Conservation (phyloP, 2,888 invertebrate genomes). For the Drosophila macrospina region DNA sequence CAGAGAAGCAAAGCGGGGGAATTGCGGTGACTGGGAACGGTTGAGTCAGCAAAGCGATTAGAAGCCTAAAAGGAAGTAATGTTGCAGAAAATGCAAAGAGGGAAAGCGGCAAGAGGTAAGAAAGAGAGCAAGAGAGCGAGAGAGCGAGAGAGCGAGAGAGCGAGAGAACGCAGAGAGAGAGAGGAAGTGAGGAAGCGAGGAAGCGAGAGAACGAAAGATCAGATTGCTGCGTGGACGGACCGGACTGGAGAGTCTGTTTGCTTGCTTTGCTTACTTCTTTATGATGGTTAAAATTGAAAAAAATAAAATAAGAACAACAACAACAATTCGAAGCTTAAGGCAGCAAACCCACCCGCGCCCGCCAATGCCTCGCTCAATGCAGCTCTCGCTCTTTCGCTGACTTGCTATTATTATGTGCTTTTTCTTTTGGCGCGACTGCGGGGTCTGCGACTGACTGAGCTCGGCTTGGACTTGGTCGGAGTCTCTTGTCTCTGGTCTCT, state of each 20-base stretch:
- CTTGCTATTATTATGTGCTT: slow-evolving; percentile 65
- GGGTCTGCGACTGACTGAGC: slow-evolving; percentile 22
- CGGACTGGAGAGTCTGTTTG: slow-evolving; percentile 47
- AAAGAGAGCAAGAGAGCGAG: slow-evolving; percentile 12
- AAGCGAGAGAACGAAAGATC: slow-evolving; percentile 46
- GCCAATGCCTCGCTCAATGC: no score
- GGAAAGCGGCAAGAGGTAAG: slow-evolving; percentile 14
- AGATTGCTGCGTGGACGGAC: slow-evolving; percentile 66
- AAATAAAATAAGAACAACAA: slow-evolving; percentile 15
- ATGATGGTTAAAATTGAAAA: slow-evolving; percentile 74
- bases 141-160: slow-evolving; percentile 26
- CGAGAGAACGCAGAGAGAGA: slow-evolving; percentile 28
- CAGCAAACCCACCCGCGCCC: no score
- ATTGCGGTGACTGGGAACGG: slow-evolving; percentile 33
- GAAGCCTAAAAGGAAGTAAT: slow-evolving; percentile 82
- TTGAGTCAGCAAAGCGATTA: slow-evolving; percentile 77
- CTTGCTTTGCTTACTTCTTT: slow-evolving; percentile 62
- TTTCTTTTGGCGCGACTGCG: slow-evolving; percentile 57
- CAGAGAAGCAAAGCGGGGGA: background rate
- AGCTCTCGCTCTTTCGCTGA: slow-evolving; percentile 18
- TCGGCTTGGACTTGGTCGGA: slow-evolving; percentile 30
- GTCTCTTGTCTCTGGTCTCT: slow-evolving; percentile 29
- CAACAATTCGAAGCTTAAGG: slow-evolving; percentile 52
- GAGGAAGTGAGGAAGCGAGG: slow-evolving; percentile 11
- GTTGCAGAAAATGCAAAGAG: slow-evolving; percentile 77